Percentiles rank a stretch among this genome's conserved stretches.
Conservation (phyloP, 2,113 vertebrate genomes). For the Spea multiplicata region DNA sequence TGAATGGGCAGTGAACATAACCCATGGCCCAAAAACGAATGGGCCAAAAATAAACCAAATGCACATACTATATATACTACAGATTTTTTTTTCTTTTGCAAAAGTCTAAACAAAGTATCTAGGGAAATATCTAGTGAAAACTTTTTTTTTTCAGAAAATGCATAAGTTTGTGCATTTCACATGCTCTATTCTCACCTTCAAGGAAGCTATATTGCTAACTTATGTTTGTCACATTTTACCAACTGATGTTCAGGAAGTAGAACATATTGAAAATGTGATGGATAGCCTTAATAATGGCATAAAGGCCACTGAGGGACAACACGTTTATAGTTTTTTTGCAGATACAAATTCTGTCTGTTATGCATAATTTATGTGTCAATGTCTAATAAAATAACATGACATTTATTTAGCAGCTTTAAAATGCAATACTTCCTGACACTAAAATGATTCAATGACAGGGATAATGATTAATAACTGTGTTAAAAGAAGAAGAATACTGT, state of each 20-base stretch:
- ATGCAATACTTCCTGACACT: constrained; percentile 23
- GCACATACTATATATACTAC: too few relatives aligned
- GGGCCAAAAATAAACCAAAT: too few relatives aligned
- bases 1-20: too few relatives aligned
- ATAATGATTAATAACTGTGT: constrained; percentile 24
- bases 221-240: neutral
- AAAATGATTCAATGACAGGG: constrained; percentile 18
- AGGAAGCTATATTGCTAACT: neutral
- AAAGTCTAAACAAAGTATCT: too few relatives aligned
- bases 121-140: too few relatives aligned
- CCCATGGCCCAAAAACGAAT: too few relatives aligned
- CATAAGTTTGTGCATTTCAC: too few relatives aligned
- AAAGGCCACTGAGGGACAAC: constrained; percentile 20
- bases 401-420: constrained; percentile 35
- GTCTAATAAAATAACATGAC: constrained; percentile 28
- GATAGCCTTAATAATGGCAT: constrained; percentile 5
- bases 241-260: neutral
- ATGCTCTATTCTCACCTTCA: too few relatives aligned
- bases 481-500: constrained; percentile 11
- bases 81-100: too few relatives aligned
- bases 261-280: constrained; percentile 20
- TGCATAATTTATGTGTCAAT: constrained; percentile 42
- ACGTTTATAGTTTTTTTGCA: constrained; percentile 30
- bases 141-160: too few relatives aligned
- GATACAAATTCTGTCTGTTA: constrained; percentile 14